Base-by-base conservation (phyloP, 2,113 vertebrate genomes). In the Andinoacara biseriatus region DNA sequence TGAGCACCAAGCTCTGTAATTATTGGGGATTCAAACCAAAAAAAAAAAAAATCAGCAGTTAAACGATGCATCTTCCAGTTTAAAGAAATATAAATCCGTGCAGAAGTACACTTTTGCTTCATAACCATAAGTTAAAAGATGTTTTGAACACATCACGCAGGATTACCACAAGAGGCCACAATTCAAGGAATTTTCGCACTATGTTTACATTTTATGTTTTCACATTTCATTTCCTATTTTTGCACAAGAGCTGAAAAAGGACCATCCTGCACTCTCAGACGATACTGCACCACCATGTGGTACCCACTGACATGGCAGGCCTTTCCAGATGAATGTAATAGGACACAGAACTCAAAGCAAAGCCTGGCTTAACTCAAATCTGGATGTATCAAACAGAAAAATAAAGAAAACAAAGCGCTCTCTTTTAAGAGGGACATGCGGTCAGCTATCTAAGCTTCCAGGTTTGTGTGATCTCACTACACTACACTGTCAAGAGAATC, bases 211-310 rank as follows among this genome's bases (percentile, higher is more conserved):
- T 77, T 75, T 58, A 87, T 90, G 80, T 89, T 92, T 90, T 91
- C 59, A 80, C 65, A 83, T 89, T 90, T 93, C 69, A 91, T 91
- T 92, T 94, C 93, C 86, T 87, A 92, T 92, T 94, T 83, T 93
- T 94, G 91, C 90, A 87, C 82, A 84, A 81, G 78, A 87, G 80
- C 40, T 90, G 82, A 93, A 82, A 76, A 87, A 86, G 82, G 43
- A 78, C 72, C 85, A 22, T 86, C 63, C 75, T 63, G 65, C 76
- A 10, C 77, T 78, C 43, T 77, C 77, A 89, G 62, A 82, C 83
- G 76, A 74, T 69, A 82, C 92, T 92, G 83, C 93, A 76, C 92
- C 92, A 75, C 85, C 93, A 76, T 76, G 92, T 95, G 93, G 92
- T 89, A 58, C 67, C 62, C 46, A 8, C 0, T 9, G 74, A 76